Conservation (phyloP, 1,140 invertebrate species). For the Atopsyche davidsoni region DNA sequence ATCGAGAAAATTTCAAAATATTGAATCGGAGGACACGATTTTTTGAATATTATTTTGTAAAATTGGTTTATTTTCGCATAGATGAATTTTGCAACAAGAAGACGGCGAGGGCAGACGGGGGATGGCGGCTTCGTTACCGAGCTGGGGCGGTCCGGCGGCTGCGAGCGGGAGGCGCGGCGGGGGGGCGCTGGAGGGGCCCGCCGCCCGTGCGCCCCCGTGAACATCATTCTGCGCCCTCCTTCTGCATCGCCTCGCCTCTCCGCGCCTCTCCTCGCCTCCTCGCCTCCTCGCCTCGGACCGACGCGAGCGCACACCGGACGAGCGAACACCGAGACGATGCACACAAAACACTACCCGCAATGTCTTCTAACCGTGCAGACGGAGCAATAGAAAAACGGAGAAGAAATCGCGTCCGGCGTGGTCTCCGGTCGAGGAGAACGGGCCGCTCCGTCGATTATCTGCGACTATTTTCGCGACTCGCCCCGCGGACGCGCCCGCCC, state of each 20-base stretch:
- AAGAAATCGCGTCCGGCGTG: neutral
- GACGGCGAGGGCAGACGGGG: neutral
- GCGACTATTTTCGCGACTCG: slow-evolving; percentile 9
- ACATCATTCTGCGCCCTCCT: slow-evolving; percentile 21
- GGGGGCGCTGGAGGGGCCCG: slow-evolving; percentile 15
- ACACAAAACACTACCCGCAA: neutral
- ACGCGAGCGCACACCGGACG: neutral
- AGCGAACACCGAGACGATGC: neutral
- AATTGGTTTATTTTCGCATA: neutral
- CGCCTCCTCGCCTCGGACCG: neutral
- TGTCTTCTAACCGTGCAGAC: neutral
- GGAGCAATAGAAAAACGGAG: neutral
- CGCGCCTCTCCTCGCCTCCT: neutral
- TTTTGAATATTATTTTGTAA: neutral
- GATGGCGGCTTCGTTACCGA: slow-evolving; percentile 14
- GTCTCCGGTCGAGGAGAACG: neutral
- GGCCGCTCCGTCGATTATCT: neutral
- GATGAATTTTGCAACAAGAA: neutral
- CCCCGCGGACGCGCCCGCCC: neutral
- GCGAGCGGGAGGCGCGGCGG: slow-evolving; percentile 11
- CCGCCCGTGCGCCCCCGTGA: slow-evolving; percentile 25
- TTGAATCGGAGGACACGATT: neutral
- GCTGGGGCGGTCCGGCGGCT: slow-evolving; percentile 8
- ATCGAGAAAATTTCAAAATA: neutral
- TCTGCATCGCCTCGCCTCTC: neutral